Base-by-base conservation (phyloP, 2,888 invertebrate species). In the Cephus rjabovi region DNA sequence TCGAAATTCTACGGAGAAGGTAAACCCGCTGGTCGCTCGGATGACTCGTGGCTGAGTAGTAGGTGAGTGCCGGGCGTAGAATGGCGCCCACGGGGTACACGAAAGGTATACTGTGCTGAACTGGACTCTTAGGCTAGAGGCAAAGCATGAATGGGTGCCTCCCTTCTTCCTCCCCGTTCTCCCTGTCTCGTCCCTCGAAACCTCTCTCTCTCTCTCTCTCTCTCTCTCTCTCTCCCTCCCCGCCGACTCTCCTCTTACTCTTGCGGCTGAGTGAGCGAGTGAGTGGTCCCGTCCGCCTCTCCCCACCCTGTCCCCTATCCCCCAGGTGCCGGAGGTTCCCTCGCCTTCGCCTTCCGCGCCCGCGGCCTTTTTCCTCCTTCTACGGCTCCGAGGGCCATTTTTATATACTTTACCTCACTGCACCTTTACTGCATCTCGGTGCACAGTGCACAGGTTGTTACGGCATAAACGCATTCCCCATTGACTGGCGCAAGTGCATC, bases 121-220 rank as follows among this genome's bases (percentile, higher is more conserved):
- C 90, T 90, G 90, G 88, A 90, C 89, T 89, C 89, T 87, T 88
- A 87, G 87, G 89, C 88, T 86, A 87, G 86, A 88, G 88, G 89
- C 89, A 89, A 90, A 90, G 87, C 89, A 90, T 90, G 90, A 90
- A 90, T 90, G 90, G 90, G 87, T 89, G 87, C 89, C 88, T 89
- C 90, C 90, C 87, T 89, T 82, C 78, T 76, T 56, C 75, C 69
- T 31, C 34, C 74, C 35, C 69, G 73, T 40, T 56, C 74, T 79
- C 75, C 79, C 76, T 77, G 75, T 79, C 77, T 77, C 79, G 75
- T 69, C 34, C 34, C 76, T 75, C 37, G 30, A 56, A 71, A 56
- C 73, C 74, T 34, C 73, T 79, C 76, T 35, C 79, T 79, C 78
- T 35, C 74, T 34, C 73, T 79, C 76, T 35, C 77, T 78, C 79